phyloP scores from a whole-genome alignment of 2,113 vertebrate genomes.

The Acrocephalus kingi region DNA sequence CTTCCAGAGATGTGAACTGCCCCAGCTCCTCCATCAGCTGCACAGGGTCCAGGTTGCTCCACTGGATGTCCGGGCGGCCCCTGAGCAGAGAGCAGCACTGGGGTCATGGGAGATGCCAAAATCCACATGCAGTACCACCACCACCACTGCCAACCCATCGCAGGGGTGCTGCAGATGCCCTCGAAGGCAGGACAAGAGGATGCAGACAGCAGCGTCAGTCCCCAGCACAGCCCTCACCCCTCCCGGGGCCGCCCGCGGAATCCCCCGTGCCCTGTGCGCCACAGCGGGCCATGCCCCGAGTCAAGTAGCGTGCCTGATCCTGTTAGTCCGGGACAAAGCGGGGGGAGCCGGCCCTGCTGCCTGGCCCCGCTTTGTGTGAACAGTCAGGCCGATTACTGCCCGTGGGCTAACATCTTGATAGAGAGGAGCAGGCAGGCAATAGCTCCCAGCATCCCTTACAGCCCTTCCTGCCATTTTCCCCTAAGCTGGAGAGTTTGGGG shows the following conservation, averaged over 20 bases:
- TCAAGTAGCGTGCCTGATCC: conserved; percentile 93
- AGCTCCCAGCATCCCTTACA: not conserved
- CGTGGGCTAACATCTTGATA: conserved; percentile 88
- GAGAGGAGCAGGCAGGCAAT: conserved; percentile 16
- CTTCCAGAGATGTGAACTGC: conserved; percentile 92
- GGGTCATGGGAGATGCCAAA: not conserved
- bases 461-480: not conserved
- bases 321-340: conserved; percentile 86
- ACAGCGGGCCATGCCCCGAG: conserved; percentile 55
- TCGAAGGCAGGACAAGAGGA: not conserved
- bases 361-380: conserved; percentile 74
- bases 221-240: not conserved
- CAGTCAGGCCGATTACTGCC: conserved; percentile 90
- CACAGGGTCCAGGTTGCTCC: conserved; percentile 96
- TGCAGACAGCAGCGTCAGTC: not conserved
- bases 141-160: not conserved
- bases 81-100: conserved; percentile 64
- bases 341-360: conserved; percentile 38
- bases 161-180: not conserved
- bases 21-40: conserved; percentile 94
- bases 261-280: not conserved
- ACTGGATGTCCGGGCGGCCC: conserved; percentile 94
- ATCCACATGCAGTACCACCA: not conserved
- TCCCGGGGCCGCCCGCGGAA: not conserved
- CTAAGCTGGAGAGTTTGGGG: not conserved